Evolutionary conservation across 2,888 invertebrate species (phyloP), one percentile per base, ranked within the genome.

Genomic region (Megalurothrips usitatus): DNA sequence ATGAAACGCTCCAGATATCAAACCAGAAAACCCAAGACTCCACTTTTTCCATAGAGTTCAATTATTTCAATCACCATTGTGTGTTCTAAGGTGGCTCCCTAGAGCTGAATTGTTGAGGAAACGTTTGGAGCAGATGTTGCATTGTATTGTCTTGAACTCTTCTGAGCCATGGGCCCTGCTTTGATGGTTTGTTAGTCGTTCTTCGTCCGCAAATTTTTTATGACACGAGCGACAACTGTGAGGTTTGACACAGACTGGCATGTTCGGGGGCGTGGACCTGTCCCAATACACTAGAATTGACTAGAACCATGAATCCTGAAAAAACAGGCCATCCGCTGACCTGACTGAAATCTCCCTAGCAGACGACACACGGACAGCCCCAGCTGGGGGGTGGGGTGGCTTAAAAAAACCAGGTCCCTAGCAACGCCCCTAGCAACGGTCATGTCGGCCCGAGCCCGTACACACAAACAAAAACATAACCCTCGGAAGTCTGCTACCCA

Each of bases 81-180:
- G 94, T 8, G 91, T 91, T 87, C 93, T 93, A 82, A 92, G 86
- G 86, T 94, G 94, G 84, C 93, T 92, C 2, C 92, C 89, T 34
- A 94, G 87, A 4, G 94, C 93, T 0, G 93, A 92, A 85, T 92
- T 92, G 84, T 92, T 94, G 85, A 93, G 89, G 86, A 94, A 93
- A 80, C 91, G 86, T 85, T 92, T 92, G 58, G 88, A 88, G 84
- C 93, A 93, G 79, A 90, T 87, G 68, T 89, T 88, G 86, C 94
- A 94, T 85, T 92, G 90, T 82, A 92, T 87, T 19, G 93, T 92
- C 86, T 93, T 93, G n/a, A 89, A 88, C 82, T 92, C 91, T 83
- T 93, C 92, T 11, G 78, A 79, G 79, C n/a, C 63, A 52, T 79
- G 47, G 43, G 68, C 68, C 19, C 79, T 75, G n/a, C 75, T 80